phyloP scores from a whole-genome alignment of 2,888 invertebrate species.

The Aleiodes alternator region DNA sequence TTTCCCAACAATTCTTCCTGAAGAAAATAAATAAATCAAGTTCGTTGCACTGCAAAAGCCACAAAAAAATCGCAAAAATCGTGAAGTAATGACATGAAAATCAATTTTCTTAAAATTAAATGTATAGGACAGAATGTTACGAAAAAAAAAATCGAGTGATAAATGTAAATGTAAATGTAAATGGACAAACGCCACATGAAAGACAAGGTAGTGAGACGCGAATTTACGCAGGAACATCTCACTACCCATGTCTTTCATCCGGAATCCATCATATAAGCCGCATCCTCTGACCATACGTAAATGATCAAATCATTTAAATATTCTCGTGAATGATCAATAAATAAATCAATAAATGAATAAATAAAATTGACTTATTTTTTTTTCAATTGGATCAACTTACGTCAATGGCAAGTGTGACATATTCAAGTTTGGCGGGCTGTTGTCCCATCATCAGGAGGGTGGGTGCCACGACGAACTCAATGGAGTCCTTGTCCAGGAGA shows the following conservation, averaged over 20 bases:
- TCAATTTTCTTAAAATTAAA: not conserved
- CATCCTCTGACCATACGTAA: not conserved
- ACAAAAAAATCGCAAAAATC: not conserved
- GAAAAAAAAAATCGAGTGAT: constrained; percentile 1
- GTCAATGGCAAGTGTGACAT: constrained; percentile 77
- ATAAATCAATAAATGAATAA: not conserved
- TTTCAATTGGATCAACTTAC: constrained; percentile 75
- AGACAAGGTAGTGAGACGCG: constrained; percentile 98
- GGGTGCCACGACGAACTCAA: constrained; percentile 82
- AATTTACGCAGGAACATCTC: constrained; percentile 86
- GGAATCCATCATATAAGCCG: constrained; percentile 74
- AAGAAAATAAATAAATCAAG: constrained; percentile 45
- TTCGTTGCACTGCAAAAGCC: constrained; percentile 1
- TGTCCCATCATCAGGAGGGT: constrained; percentile 79
- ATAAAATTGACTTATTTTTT: too few species aligned
- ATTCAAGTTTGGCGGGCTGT: constrained; percentile 75
- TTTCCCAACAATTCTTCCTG: constrained; percentile 38
- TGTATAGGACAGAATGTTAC: not conserved
- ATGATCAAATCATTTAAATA: not conserved
- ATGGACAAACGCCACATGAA: constrained; percentile 86
- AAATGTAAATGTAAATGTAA: constrained; percentile 42
- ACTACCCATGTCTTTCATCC: constrained; percentile 99
- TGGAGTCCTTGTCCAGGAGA: constrained; percentile 79
- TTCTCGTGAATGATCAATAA: not conserved
- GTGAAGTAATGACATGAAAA: constrained; percentile 18